Evolutionary conservation across 1,140 invertebrate species (phyloP), one percentile per base, ranked within the genome.

Genomic region (Drosophila rufa): DNA sequence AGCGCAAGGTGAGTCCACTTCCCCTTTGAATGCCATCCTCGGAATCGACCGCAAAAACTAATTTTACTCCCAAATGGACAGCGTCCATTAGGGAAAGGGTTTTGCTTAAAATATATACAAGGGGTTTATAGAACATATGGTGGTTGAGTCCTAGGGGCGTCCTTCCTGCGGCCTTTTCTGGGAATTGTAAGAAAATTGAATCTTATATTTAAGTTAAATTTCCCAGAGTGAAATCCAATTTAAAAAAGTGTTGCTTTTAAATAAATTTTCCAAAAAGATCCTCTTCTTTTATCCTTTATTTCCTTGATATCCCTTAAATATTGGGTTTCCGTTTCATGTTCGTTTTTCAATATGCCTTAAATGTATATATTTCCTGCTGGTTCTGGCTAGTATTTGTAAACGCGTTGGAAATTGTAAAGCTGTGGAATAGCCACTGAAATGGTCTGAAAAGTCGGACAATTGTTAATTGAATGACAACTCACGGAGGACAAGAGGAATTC

Each of bases 1-100:
- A 98, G 92, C 94, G 96, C 93, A 98, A 98, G 96, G 97, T 98
- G 94, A 94, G 22, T 17, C 4, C 9, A 2, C n/a, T 15, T 40
- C 12, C 17, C 33, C 25, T 2, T 33, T 55, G 27, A 3, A 15
- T 12, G 5, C 19, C 19, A 1, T 3, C 42, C 60, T 58, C 60
- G 8, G 11, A 27, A 40, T 22, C 22, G 38, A 90, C 84, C 84
- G 61, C 84, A 89, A 89, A 89, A 89, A 90, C 80, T 79, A 90
- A 89, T 89, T 80, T 84, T 19, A 42, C 22, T 53, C 22, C 19
- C 8, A 82, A 81, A 61, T 64, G 62, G 73, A 66, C 61, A 73
- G 7, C 38, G 33, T 51, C 68, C 59, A 67, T 70, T 75, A 80
- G 60, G 45, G 17, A 68, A 47, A 19, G 60, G 38, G 8, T 69